Percentiles rank a stretch among this genome's conserved stretches.
These are phyloP conservation scores for Drusus annulatus DNA, from an alignment of 1,140 invertebrate genomes.

Conservation along the genomic window DNA sequence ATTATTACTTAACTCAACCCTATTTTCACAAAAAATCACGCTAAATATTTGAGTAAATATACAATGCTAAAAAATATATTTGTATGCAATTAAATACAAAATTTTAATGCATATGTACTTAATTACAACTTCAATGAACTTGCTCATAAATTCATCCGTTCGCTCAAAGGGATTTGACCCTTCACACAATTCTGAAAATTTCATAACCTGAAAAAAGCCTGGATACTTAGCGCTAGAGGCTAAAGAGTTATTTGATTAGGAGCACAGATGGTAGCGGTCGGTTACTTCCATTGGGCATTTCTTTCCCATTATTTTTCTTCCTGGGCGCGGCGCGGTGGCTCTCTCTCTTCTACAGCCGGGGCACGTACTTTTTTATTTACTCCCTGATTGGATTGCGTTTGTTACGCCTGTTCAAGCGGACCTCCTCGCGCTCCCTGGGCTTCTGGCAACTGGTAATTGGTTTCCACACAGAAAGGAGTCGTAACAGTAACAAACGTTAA, in stretches of 20 bases:
- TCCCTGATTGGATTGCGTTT: constrained; percentile 46
- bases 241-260: constrained; percentile 57
- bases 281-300: constrained; percentile 45
- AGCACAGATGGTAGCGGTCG: constrained; percentile 50
- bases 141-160: too few relatives aligned
- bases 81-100: too few relatives aligned
- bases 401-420: constrained; percentile 38
- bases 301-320: constrained; percentile 7
- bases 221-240: constrained; percentile 54
- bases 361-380: constrained; percentile 48
- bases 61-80: too few relatives aligned
- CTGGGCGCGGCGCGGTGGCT: not conserved
- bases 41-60: too few relatives aligned
- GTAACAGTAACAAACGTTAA: not conserved
- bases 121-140: too few relatives aligned
- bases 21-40: too few relatives aligned
- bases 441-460: constrained; percentile 24
- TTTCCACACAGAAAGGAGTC: constrained; percentile 19
- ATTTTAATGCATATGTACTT: too few relatives aligned
- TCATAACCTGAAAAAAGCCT: constrained; percentile 29
- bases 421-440: constrained; percentile 4
- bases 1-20: too few relatives aligned
- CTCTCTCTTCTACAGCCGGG: not conserved
- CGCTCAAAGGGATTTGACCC: not conserved
- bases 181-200: constrained; percentile 46